phyloP scores from a whole-genome alignment of 2,113 vertebrate species.

The Stegastes partitus region DNA sequence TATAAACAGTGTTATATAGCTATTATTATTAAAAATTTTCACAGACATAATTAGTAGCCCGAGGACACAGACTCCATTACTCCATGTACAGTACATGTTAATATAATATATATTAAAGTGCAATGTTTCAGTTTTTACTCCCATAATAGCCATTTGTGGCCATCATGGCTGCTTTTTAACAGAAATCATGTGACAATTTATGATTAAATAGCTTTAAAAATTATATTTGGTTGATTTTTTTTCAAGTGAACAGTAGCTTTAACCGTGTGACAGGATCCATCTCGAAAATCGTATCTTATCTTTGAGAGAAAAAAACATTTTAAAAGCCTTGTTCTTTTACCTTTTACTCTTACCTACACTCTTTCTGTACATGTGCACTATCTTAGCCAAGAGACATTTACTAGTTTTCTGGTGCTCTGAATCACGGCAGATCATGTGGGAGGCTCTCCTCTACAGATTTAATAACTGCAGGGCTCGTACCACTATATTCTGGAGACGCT shows the following conservation, averaged over 20 bases:
- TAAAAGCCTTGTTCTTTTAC: not conserved
- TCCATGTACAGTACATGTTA: too few relatives aligned
- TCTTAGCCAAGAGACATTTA: not conserved
- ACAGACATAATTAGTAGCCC: too few relatives aligned
- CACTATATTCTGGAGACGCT: not conserved
- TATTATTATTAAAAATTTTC: too few relatives aligned
- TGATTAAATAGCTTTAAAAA: not conserved
- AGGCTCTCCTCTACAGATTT: conserved; percentile 8
- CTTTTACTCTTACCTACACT: not conserved
- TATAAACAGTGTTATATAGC: too few relatives aligned
- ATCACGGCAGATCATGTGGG: conserved; percentile 8
- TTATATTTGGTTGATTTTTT: not conserved
- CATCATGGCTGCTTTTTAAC: too few relatives aligned
- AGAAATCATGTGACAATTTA: too few relatives aligned
- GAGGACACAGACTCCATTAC: too few relatives aligned
- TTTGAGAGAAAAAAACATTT: not conserved
- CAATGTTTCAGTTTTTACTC: too few relatives aligned
- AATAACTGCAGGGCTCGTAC: not conserved
- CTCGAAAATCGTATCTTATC: not conserved
- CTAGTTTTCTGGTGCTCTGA: not conserved
- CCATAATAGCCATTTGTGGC: too few relatives aligned
- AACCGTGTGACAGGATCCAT: not conserved
- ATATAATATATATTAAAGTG: too few relatives aligned
- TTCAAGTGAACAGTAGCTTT: too few relatives aligned
- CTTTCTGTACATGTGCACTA: not conserved